Base-by-base conservation (phyloP, 2,113 vertebrate species). In the Probosciger aterrimus region DNA sequence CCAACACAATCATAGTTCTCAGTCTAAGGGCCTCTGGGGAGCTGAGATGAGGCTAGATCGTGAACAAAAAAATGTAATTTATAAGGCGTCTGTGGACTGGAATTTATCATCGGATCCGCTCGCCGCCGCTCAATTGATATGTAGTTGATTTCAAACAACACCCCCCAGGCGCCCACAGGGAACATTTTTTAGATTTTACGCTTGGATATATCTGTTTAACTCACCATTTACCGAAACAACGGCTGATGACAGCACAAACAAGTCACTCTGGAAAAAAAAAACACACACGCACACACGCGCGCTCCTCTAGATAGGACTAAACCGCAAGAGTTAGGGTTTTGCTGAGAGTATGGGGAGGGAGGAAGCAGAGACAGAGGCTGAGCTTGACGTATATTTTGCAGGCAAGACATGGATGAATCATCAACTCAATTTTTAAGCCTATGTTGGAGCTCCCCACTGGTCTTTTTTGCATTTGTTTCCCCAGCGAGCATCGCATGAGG, bases 141-240 rank as follows among this genome's bases (percentile, higher is more conserved):
- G 99, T 99, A 99, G 98, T 99, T 99, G 99, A 99, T 99, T 99
- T 99, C 99, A 98, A 99, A 98, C 98, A 99, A 98, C 98, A 98
- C 98, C 98, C 99, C 98, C 98, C 97, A 95, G 98, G 98, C 98
- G 47, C 98, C 98, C 99, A 98, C 99, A 97, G 98, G 99, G 99
- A 99, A 99, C 98, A 98, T 98, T 99, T 99, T 98, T 99, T 99
- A 99, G 98, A 99, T 99, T 99, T 99, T 99, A 99, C 99, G 99
- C 99, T 99, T 99, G 99, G 99, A 99, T 98, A 99, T 99, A 99
- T 99, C 99, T 99, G 99, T 99, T 99, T 99, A 99, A 99, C 99
- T 99, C 98, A 97, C 98, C 98, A 98, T 99, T 99, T 99, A 99
- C 98, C 99, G 99, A 98, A 98, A 98, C 98, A 98, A 98, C 85